Evolutionary conservation across 2,797 vertebrate genomes (phyloP), one percentile per base, ranked within the genome.

Genomic region (Hirundo rustica): DNA sequence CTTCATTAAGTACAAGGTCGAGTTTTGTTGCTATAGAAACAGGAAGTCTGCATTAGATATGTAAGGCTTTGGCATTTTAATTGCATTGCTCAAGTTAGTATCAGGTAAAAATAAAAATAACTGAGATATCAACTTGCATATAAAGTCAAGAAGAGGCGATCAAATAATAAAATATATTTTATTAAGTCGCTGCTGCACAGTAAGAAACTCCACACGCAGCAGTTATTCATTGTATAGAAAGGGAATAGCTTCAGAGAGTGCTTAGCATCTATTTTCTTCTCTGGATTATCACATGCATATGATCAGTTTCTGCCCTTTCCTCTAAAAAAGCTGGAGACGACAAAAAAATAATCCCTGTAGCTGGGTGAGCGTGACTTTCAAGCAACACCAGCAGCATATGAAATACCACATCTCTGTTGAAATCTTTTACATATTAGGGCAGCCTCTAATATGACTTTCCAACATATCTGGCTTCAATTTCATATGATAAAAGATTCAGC

Each of bases 1-100:
- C 58, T 79, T 85, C 74, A 51, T 72, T 78, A 96, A 97, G 61
- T 70, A 57, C 23, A 76, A 77, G 77, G 55, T 62, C 1, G 8
- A 78, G 79, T 85, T 92, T 62, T 87, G 95, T 89, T 95, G 91
- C 96, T 91, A 83, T 89, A 92, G 96, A 85, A 95, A 97, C 67
- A 0, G 45, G 66, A 90, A 90, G 36, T 85, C 72, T 76, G 48
- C 51, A 27, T 80, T 57, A 40, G 61, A 36, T 65, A 74, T 4
- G 6, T 72, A 50, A 82, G 65, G 34, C 40, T 67, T 72, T 47
- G 70, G 62, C 16, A 90, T 64, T 88, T 74, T 73, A n/a, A n/a
- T 21, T 50, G 57, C 57, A 54, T 4, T 4, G 73, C 70, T 73
- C 30, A 57, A 50, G 62, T 58, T 36, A 36, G 50, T 19, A 60